These are phyloP conservation scores for Epinotia nisella DNA, from an alignment of 2,888 invertebrate genomes.

Conservation along the genomic window DNA sequence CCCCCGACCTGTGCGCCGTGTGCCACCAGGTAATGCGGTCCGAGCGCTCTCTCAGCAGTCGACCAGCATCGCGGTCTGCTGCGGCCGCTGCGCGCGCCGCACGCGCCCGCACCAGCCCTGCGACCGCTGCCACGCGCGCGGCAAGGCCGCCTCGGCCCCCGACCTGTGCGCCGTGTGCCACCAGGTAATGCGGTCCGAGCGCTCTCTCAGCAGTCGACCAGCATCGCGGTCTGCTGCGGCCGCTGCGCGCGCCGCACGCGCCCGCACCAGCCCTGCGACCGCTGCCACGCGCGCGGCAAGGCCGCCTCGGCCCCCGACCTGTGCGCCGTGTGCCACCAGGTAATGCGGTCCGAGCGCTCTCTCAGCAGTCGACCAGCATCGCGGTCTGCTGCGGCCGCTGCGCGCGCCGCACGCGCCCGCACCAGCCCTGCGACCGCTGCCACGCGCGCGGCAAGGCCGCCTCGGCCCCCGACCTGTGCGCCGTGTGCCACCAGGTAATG, in stretches of 20 bases:
- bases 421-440: constrained; percentile 92
- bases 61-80: constrained; percentile 63
- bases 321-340: constrained; percentile 28
- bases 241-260: too few relatives aligned
- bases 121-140: constrained; percentile 90
- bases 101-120: constrained; percentile 92
- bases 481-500: constrained; percentile 25
- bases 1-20: constrained; percentile 59
- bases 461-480: constrained; percentile 71
- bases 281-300: constrained; percentile 91
- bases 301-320: constrained; percentile 82
- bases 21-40: constrained; percentile 22
- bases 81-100: too few relatives aligned
- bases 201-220: constrained; percentile 65
- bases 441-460: constrained; percentile 89
- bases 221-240: constrained; percentile 70
- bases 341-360: too few relatives aligned
- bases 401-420: too few relatives aligned
- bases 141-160: constrained; percentile 87
- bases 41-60: too few relatives aligned
- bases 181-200: too few relatives aligned
- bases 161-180: constrained; percentile 29
- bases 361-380: constrained; percentile 76
- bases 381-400: constrained; percentile 53
- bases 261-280: constrained; percentile 92